Evolutionary conservation across 2,113 vertebrate genomes (phyloP), one percentile per base, ranked within the genome.

Genomic region (Capreolus pygargus): DNA sequence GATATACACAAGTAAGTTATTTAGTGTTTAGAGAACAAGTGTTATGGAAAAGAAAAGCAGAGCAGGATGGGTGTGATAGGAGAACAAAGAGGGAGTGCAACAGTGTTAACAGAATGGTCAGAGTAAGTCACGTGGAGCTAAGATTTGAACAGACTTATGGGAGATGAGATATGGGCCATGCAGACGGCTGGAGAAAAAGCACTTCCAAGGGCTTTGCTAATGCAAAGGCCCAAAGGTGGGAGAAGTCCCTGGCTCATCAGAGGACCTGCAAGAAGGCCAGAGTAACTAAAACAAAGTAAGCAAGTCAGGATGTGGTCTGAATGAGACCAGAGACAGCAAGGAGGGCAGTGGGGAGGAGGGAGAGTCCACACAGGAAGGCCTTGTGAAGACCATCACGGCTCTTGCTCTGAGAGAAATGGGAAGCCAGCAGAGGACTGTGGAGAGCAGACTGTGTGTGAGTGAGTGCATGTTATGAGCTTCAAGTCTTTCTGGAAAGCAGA

Each of bases 351-450:
- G 23, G 30, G 43, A 93, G 45, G 23, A 76, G 16, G 85, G 30
- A 19, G 60, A 82, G 52, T 82, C 64, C 16, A 61, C 7, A 83
- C 2, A 70, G 47, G 19, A 97, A 96, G 85, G 30, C 17, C 76
- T 81, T 85, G 12, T 79, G 91, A 96, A 93, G 28, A 92, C 25
- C 78, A 30, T 90, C 67, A 74, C 2, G 50, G 61, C 79, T 97
- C 95, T 82, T 84, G 89, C 43, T 57, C 39, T 50, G 25, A 96
- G 21, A 58, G 43, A 97, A 98, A 84, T 67, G 21, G 28, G 86
- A 97, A 98, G 85, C 64, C 50, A 85, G 25, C 47, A 27, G 60
- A 87, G 58, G 64, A 92, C 43, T 74, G 67, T 39, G 67, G 67
- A 70, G 67, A 70, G 67, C n/a, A 70, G n/a, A 21, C 67, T 84